Evolutionary conservation across 2,113 vertebrate genomes (phyloP), one percentile per base, ranked within the genome.

Genomic region (Amphiprion percula): DNA sequence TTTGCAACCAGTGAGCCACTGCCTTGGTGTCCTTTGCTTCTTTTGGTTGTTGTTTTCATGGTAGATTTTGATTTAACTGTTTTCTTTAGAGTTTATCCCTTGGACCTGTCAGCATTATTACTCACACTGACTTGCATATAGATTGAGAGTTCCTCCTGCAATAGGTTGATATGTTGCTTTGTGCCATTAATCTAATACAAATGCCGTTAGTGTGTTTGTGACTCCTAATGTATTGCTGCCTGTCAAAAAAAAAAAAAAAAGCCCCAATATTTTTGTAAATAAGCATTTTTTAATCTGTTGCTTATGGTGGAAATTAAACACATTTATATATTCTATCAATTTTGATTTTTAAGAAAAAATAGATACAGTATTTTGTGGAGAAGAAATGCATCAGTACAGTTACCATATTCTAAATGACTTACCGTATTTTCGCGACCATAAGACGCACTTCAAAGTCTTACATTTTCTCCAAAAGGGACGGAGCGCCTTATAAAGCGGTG

Each of bases 111-210:
- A 62, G 58, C 23, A 61, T 50, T 52, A 39, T 61, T 61, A 52
- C 33, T 23, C 69, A 52, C 69, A 61, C 21, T 61, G 49, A 52
- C 19, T 52, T 9, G 49, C 21, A 9, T 52, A 61, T 52, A 2
- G 30, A 52, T 61, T 24, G n/a, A 8, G 28, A 72, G 37, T 10
- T 61, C 56, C 56, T 52, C 21, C 49, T 52, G 17, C 49, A n/a
- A 0, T 21, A 61, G 46, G 46, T 16, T 71, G 55, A 71, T 71
- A 44, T 50, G 19, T 52, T 72, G 49, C 58, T 39, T 52, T 72
- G 21, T 72, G n/a, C 4, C n/a, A 52, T 37, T 39, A 72, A 11
- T 19, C 37, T 33, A n/a, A 72, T 52, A 41, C 10, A 26, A 41
- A 21, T 21, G 17, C 16, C 62, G 58, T 61, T 37, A 37, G 49